Evolutionary conservation across 2,888 invertebrate species (phyloP).

Genomic region (Erannis defoliaria): DNA sequence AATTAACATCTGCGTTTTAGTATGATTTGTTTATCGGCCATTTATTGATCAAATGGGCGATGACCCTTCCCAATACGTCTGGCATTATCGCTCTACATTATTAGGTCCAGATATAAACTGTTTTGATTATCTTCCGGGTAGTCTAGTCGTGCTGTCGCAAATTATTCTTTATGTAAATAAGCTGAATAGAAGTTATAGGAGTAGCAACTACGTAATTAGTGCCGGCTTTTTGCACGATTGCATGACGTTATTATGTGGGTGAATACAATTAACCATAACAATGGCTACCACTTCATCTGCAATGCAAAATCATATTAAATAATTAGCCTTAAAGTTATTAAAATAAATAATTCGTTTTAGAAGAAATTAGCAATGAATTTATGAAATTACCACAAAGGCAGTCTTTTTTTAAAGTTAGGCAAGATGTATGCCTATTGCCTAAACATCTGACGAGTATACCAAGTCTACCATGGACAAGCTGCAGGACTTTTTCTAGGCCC

Average conservation of each 20-base stretch:
- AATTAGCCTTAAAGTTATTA: background rate
- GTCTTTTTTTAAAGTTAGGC: no score
- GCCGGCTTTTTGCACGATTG: slow-evolving; percentile 25
- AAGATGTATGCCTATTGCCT: no score
- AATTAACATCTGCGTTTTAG: background rate
- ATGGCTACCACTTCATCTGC: slow-evolving; percentile 7
- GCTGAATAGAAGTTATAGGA: slow-evolving; percentile 20
- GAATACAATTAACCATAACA: slow-evolving; percentile 18
- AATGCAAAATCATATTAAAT: background rate
- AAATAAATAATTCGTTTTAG: no score
- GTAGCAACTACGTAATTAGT: slow-evolving; percentile 9
- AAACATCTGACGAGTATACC: no score
- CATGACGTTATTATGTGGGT: slow-evolving; percentile 24
- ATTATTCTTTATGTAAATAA: slow-evolving; percentile 19
- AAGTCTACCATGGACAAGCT: no score
- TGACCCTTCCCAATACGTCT: background rate
- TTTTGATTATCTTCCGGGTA: slow-evolving; percentile 35
- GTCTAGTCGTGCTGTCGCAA: slow-evolving; percentile 19
- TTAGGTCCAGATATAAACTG: slow-evolving; percentile 27
- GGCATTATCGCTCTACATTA: slow-evolving; percentile 18
- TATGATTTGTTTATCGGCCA: background rate
- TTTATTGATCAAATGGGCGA: background rate
- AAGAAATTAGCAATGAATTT: no score
- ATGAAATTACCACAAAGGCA: no score
- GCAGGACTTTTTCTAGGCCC: no score